A percentile compares a stretch with the other conserved stretches of the same genome.
phyloP scores from a whole-genome alignment of 2,113 vertebrate genomes.

The Oostethus manadensis region DNA sequence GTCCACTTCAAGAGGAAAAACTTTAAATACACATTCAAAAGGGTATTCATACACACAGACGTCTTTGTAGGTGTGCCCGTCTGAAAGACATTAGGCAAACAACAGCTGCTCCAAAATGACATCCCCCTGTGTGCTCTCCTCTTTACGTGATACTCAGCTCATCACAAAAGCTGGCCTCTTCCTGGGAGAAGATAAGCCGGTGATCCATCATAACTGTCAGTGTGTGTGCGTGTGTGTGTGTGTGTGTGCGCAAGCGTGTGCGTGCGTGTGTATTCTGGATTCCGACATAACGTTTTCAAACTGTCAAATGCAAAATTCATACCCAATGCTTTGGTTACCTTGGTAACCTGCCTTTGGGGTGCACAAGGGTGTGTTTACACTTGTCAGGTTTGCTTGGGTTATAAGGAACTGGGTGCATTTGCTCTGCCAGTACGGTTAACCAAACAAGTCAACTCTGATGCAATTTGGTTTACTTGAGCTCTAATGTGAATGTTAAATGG shows the following conservation, averaged over 20 bases:
- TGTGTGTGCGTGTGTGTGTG: conserved; percentile 3
- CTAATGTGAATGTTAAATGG: too few relatives aligned
- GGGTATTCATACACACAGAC: conserved; percentile 2
- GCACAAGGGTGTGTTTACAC: too few relatives aligned
- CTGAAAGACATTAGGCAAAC: conserved; percentile 32
- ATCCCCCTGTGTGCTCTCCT: conserved; percentile 17
- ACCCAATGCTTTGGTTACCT: not conserved
- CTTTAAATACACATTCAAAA: not conserved
- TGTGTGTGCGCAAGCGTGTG: not conserved
- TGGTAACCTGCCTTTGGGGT: too few relatives aligned
- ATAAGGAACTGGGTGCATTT: too few relatives aligned
- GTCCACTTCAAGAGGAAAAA: not conserved
- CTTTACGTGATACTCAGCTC: conserved; percentile 31
- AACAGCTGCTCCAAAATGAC: conserved; percentile 36
- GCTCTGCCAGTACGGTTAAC: too few relatives aligned
- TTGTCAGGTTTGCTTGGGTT: too few relatives aligned
- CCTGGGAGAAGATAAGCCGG: conserved; percentile 28
- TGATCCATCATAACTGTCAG: conserved; percentile 28
- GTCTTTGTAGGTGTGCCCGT: not conserved
- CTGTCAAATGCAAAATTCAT: not conserved
- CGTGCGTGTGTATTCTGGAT: not conserved
- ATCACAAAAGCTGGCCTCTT: conserved; percentile 48
- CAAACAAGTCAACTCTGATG: too few relatives aligned
- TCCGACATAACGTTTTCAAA: not conserved
- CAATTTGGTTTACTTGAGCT: too few relatives aligned